Percentiles rank a stretch among this genome's conserved stretches.
Conservation (phyloP, 1,140 invertebrate species). For the Achroia grisella region DNA sequence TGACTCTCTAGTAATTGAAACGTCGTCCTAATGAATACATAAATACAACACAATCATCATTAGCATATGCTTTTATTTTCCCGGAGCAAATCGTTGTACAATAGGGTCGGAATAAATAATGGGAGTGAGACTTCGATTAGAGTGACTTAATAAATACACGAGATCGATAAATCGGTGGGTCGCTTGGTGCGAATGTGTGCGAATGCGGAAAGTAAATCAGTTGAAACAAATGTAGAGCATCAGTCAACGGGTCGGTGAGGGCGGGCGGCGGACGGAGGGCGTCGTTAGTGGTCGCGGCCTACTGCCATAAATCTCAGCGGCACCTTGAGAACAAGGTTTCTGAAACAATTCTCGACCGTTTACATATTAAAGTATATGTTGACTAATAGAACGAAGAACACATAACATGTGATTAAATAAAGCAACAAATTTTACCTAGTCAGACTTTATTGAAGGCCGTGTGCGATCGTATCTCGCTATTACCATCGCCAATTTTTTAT, state of each 20-base stretch:
- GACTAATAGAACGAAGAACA: no score
- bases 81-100: no score
- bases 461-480: no score
- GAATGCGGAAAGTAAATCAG: conserved; percentile 58
- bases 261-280: conserved; percentile 23
- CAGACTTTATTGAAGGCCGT: no score
- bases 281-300: conserved; percentile 59
- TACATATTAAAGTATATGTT: no score
- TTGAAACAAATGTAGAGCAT: conserved; percentile 66
- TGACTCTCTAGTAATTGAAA: no score
- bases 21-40: no score
- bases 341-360: conserved; percentile 39
- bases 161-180: conserved; percentile 12
- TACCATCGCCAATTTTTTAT: no score
- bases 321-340: conserved; percentile 53
- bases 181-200: conserved; percentile 17
- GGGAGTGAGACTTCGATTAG: conserved; percentile 2
- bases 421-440: no score
- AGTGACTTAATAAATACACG: conserved; percentile 12
- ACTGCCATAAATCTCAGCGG: conserved; percentile 47
- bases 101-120: not conserved
- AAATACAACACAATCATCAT: no score
- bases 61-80: no score
- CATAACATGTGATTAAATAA: no score
- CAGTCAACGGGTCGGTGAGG: conserved; percentile 41